Base-by-base conservation (phyloP, 2,797 vertebrate species). In the Calcarius lapponicus region DNA sequence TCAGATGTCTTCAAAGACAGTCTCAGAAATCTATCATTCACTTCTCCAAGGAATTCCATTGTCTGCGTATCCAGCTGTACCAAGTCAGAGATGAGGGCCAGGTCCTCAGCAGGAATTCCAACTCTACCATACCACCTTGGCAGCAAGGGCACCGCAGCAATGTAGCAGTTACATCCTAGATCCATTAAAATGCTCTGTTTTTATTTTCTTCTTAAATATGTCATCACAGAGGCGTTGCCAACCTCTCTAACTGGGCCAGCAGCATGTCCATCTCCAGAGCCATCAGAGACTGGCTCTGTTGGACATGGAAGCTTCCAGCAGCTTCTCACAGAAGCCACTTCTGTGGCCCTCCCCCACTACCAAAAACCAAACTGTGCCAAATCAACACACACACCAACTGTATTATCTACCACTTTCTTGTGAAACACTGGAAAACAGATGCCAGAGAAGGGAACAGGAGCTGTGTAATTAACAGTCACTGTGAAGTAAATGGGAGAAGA, bases 401-500 rank as follows among this genome's bases (percentile, higher is more conserved):
- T 70, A 78, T 95, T 91, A 95, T 79, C 60, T 85, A 90, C 80
- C 60, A 48, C 75, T 83, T 86, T 71, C 69, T 91, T 60, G 24
- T 9, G 38, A 96, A 96, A 96, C 53, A n/a, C 36, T 76, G 38
- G 57, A 65, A 93, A 95, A 90, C 54, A 90, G 74, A 69, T 69
- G 64, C 71, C 78, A 92, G 69, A 54, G 58, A 84, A 75, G 31
- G 90, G 80, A 93, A 85, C 42, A 69, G 66, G 88, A 94, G 71
- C 78, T 75, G 54, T 88, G 74, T 81, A 94, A 96, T 94, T 92
- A 96, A 92, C 61, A 95, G 69, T 69, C 80, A 80, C 88, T 89
- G 71, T 83, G 90, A 94, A 95, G 79, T 51, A 93, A 86, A 91
- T 76, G 78, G 80, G 28, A 92, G 34, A 88, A 85, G 79, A 22